These are phyloP conservation scores for Schizothorax lantsangensis DNA, from an alignment of 2,797 vertebrate genomes.

Conservation along the genomic window DNA sequence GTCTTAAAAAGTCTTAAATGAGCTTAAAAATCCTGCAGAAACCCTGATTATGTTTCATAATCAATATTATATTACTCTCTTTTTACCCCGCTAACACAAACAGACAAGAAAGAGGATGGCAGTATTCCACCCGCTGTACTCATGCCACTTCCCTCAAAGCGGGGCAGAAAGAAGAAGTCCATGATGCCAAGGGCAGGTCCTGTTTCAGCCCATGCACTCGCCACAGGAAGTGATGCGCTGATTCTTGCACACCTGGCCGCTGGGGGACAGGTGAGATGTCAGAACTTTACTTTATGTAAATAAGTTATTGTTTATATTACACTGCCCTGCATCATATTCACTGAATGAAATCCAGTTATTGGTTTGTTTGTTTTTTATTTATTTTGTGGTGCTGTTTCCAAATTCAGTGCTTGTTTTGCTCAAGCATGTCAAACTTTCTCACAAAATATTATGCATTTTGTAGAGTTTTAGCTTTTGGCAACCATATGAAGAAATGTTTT, in stretches of 20 bases:
- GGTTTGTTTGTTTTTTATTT: no score
- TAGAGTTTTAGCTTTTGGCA: not conserved
- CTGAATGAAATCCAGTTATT: not conserved
- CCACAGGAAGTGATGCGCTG: conserved; percentile 79
- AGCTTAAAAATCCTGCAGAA: no score
- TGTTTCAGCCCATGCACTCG: conserved; percentile 67
- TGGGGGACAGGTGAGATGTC: conserved; percentile 76
- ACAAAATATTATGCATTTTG: not conserved
- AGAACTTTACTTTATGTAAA: not conserved
- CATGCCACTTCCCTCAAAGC: conserved; percentile 80
- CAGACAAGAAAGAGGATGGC: conserved; percentile 80
- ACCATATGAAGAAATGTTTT: not conserved
- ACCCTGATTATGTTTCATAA: not conserved
- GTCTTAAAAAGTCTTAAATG: no score
- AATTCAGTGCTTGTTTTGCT: not conserved
- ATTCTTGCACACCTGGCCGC: conserved; percentile 82
- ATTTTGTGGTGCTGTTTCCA: not conserved
- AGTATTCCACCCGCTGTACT: conserved; percentile 72
- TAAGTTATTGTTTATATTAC: not conserved
- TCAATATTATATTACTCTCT: not conserved
- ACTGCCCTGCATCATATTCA: conserved; percentile 1
- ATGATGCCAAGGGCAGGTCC: conserved; percentile 82
- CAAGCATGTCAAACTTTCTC: not conserved
- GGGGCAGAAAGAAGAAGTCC: conserved; percentile 93
- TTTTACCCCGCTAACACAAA: conserved; percentile 22